These are phyloP conservation scores for Polyploca ridens DNA, from an alignment of 2,888 invertebrate species.

Conservation along the genomic window DNA sequence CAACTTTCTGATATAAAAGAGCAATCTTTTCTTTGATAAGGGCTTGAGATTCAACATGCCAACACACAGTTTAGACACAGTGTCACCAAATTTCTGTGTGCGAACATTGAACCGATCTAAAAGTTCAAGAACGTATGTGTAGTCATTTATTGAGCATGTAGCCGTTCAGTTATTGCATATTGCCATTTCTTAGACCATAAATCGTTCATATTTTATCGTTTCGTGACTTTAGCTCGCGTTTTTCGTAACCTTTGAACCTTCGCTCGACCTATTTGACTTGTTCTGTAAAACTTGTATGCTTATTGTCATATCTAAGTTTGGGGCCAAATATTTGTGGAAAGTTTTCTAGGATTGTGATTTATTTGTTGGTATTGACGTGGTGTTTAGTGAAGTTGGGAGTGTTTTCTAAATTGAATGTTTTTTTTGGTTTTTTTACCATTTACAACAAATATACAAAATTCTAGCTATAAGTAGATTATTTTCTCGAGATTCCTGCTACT, in stretches of 20 bases:
- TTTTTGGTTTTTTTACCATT: no score
- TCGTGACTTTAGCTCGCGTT: conserved; percentile 27
- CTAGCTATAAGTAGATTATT: no score
- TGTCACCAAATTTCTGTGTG: neutral
- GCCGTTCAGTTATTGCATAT: conserved; percentile 35
- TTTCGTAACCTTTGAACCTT: conserved; percentile 5
- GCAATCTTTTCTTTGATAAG: no score
- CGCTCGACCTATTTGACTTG: conserved; percentile 7
- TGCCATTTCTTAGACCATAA: conserved; percentile 33
- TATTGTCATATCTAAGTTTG: conserved; percentile 1
- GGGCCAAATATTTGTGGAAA: conserved; percentile 4
- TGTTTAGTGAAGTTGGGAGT: neutral
- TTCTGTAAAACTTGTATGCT: neutral
- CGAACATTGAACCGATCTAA: neutral
- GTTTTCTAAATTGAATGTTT: neutral
- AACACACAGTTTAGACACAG: neutral
- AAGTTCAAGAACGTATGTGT: neutral
- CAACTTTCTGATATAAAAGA: no score
- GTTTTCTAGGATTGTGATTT: neutral
- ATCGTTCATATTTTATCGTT: conserved; percentile 34
- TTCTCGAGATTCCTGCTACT: no score
- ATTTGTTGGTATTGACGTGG: neutral
- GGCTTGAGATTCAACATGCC: no score
- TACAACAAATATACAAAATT: no score
- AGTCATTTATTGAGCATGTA: neutral